These are phyloP conservation scores for Trachops cirrhosus DNA, from an alignment of 2,797 vertebrate species.

Conservation along the genomic window DNA sequence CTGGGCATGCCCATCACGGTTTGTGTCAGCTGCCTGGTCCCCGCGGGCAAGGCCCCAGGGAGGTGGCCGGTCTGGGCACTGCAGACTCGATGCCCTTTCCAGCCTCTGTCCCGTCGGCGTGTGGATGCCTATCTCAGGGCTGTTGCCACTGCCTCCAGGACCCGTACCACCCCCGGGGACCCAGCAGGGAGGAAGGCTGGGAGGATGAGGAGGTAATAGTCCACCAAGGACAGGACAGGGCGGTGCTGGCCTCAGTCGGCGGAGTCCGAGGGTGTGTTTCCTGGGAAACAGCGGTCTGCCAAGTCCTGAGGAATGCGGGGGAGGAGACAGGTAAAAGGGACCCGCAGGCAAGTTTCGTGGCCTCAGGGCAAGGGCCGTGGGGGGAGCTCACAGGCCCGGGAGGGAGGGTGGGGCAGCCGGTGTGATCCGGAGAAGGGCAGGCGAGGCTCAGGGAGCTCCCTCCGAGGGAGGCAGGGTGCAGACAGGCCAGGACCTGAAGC, in stretches of 20 bases:
- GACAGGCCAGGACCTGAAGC: not conserved
- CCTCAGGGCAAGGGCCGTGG: not conserved
- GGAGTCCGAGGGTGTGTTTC: not conserved
- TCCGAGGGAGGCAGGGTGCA: not conserved
- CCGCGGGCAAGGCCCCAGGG: not conserved
- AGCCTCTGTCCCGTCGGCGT: not conserved
- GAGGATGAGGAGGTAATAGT: not conserved
- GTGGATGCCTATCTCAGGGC: not conserved
- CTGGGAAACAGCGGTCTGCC: not conserved
- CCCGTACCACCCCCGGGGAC: rapidly evolving
- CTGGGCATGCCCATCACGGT: not conserved
- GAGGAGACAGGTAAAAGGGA: not conserved
- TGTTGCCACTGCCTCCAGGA: too few relatives aligned
- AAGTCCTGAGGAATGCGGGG: not conserved
- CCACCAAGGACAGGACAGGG: not conserved
- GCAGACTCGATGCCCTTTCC: not conserved
- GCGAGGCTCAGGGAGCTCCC: not conserved
- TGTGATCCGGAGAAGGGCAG: not conserved
- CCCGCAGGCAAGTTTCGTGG: not conserved
- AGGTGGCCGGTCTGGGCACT: not conserved
- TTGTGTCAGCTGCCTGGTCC: not conserved
- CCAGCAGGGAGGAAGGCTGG: not conserved
- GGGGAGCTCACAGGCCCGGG: not conserved
- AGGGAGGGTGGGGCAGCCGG: too few relatives aligned
- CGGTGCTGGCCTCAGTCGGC: not conserved